Evolutionary conservation across 2,113 vertebrate species (phyloP), one percentile per base, ranked within the genome.

Genomic region (Chloropsis cyanopogon): DNA sequence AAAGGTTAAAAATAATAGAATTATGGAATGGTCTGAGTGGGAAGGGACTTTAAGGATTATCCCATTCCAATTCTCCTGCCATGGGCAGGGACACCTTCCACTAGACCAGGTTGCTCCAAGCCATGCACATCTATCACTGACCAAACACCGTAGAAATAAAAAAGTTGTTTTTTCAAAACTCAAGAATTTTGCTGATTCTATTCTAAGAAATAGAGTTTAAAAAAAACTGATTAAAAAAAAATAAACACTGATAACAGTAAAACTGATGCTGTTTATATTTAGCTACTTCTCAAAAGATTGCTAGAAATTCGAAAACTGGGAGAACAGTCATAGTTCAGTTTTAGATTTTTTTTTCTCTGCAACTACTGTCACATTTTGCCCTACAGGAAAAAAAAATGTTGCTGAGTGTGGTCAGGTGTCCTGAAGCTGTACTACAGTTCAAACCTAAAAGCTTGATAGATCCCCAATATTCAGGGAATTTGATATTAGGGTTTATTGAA

Each of bases 401-500:
- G 28, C 26, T 39, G 16, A 54, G 33, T 10, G 44, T 24, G 50
- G 11, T 64, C 52, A 83, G 56, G 69, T 57, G 68, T 42, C 61
- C 69, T 29, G n/a, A 80, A 94, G 44, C 39, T 33, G 7, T 13
- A 39, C 63, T 47, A 25, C 17, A 54, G 39, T 35, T 92, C 64
- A 68, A 86, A 78, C 31, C 52, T 26, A 77, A 90, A 69, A 77
- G 41, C 78, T 28, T 37, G 3, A 70, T 86, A 82, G 79, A 86
- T 68, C 82, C 52, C 57, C 16, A 66, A 52, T 60, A 88, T 56
- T 76, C 59, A 88, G 44, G 41, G 90, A 95, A 95, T 86, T 88
- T 88, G 71, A 65, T 91, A 86, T 64, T 68, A 81, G 68, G 71
- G 39, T 90, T 95, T 93, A 91, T 5, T 95, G 90, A 95, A 49